Base-by-base conservation (phyloP, 1,140 invertebrate species). In the Zaprionus vittiger region DNA sequence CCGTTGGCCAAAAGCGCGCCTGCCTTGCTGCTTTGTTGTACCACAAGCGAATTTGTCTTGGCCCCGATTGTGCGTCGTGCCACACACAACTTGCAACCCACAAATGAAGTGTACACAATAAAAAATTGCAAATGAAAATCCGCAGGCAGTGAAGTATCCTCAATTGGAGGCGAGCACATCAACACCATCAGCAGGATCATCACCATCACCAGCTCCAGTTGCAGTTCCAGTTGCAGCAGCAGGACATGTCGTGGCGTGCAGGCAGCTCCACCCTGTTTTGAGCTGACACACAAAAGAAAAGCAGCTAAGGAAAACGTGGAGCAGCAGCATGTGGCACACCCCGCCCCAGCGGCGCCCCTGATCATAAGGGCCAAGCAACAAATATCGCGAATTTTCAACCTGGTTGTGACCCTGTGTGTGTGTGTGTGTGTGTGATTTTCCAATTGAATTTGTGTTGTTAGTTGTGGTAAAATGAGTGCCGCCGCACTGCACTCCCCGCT, bases 11-110 rank as follows among this genome's bases (percentile, higher is more conserved):
- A 44, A 44, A 44, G 15, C 41, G 41, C 41, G 28, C 14, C 54
- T 59, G 17, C 17, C 11, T 38, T 17, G 22, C 20, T 47, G 76
- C 71, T 75, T 73, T 90, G 73, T 77, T 77, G 85, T 90, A 90
- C 85, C 84, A 89, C 84, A 89, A 89, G 84, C 81, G 34, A 90
- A 70, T 90, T 89, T 74, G 75, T 74, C 84, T 89, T 89, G 85
- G 84, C 85, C 84, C 84, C 85, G 75, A 90, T 90, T 81, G 34
- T 44, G n/a, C 26, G 24, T 22, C 31, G 9, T 14, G 22, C 41
- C 41, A 47, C 41, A 47, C 6, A 37, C 22, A 61, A 60, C 62
- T 38, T 14, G 47, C 26, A 62, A 47, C 34, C 66, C 57, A 47
- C 41, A 63, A 73, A 49, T 44, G 22, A 64, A 67, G 70, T 77